Evolutionary conservation across 2,113 vertebrate species (phyloP).

Genomic region (Hymenochirus boettgeri): DNA sequence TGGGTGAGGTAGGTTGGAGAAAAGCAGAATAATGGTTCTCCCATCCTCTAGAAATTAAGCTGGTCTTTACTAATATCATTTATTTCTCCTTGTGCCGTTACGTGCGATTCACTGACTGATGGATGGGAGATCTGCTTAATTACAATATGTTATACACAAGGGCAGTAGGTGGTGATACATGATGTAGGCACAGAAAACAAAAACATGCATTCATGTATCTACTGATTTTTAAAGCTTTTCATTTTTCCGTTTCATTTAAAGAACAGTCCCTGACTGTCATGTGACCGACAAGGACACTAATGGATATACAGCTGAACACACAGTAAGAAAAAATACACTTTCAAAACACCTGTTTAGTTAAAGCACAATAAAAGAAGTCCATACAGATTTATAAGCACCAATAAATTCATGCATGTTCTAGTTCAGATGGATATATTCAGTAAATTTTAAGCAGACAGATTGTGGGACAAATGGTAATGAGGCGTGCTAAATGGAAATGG

Average conservation of each 20-base stretch:
- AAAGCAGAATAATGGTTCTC: too few species aligned
- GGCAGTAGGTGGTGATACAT: slow-evolving; percentile 3
- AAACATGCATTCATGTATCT: slow-evolving; percentile 23
- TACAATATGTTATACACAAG: slow-evolving; percentile 17
- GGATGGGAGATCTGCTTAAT: slow-evolving; percentile 24
- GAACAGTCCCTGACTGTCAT: too few species aligned
- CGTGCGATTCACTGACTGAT: slow-evolving; percentile 14
- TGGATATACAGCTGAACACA: too few species aligned
- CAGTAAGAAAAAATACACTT: too few species aligned
- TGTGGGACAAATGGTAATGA: slow-evolving; percentile 66
- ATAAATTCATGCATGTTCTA: slow-evolving; percentile 13
- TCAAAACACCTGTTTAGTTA: not conserved
- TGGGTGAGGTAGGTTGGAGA: too few species aligned
- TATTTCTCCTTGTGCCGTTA: not conserved
- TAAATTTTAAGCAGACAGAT: slow-evolving; percentile 64
- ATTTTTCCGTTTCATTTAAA: too few species aligned
- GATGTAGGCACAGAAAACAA: slow-evolving; percentile 7
- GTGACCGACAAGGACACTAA: too few species aligned
- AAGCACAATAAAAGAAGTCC: not conserved
- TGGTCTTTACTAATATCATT: not conserved
- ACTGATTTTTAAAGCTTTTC: not conserved
- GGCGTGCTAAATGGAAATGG: slow-evolving; percentile 67
- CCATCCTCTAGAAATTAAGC: too few species aligned
- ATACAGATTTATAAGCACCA: not conserved
- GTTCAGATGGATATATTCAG: slow-evolving; percentile 57